Evolutionary conservation across 2,113 vertebrate genomes (phyloP), one percentile per base, ranked within the genome.

Genomic region (human): DNA sequence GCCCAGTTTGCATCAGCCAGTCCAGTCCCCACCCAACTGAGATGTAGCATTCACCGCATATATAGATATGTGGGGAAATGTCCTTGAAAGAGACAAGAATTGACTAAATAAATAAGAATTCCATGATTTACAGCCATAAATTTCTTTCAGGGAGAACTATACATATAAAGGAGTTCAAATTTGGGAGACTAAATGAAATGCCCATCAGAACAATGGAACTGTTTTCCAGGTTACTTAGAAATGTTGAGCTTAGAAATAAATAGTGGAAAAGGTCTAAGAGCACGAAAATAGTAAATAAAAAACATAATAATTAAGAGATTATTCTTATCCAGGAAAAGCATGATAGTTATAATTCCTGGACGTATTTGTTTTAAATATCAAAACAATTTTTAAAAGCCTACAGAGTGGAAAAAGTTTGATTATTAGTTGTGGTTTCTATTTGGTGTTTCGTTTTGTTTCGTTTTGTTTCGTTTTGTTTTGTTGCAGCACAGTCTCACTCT

Each of bases 321-420:
- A 68, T 68, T 95, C 59, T 94, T 75, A 80, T 55, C 17, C 76
- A 70, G 38, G 40, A 92, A 91, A 92, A 97, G 16, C 8, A 8
- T 64, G 79, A 40, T 82, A 57, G 12, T 73, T 59, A 81, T 6
- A 57, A 80, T 50, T 89, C 32, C 23, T 68, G 86, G 5, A 38
- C 76, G 6, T 66, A 23, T 45, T 89, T 84, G 17, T 88, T 96
- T 79, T 70, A 94, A 89, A 80, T 55, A 27, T 80, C 6, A 76
- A 89, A 96, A 85, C 11, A 89, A 81, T 61, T 89, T 50, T 86
- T 32, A 88, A 16, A 59, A 50, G 3, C 40, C 38, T 52, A 68
- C 40, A 57, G 10, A 93, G 20, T 76, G 13, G 73, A 25, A 55
- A 68, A 93, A 68, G 6, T 79, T 9, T 81, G 38, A 40, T 84